Evolutionary conservation across 30 jellyfish, hydroid and myxozoan genomes (phyloP), one percentile per base, ranked within the genome.

Genomic region (Phacellophora camtschatica): DNA sequence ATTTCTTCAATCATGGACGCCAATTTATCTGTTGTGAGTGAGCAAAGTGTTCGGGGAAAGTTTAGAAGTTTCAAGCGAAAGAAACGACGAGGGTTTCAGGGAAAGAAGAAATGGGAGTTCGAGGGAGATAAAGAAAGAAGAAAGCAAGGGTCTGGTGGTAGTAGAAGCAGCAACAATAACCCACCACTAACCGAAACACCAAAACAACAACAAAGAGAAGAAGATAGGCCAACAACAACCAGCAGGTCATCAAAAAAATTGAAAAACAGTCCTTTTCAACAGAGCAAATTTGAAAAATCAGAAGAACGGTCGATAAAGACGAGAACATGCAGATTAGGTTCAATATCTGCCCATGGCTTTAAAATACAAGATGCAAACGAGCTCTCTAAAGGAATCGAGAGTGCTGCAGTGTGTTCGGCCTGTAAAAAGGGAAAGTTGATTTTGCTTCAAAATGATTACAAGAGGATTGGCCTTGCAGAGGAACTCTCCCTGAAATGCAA

Each of bases 391-490:
- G 32, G 81, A 23, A 37, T 66, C 4, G 62, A 23, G 39, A 33
- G 61, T 28, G 62, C 63, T 11, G 63, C 81, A 8, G 31, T 66
- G 23, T 66, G 81, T 36, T 2, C 28, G 15, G 16, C 22, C 15
- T 66, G 81, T 37, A 67, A 35, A 43, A 36, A 41, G 27, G 25
- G 61, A 15, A 34, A 28, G 18, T 27, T 67, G 11, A 33, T 27
- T 22, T 18, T 41, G 4, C 29, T 39, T 24, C 65, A 67, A 43
- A 23, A 10, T 34, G 42, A 67, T 9, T 25, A 22, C 20, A 28
- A 67, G 35, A 67, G 81, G 42, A n/a, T 27, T 23, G 64, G 81
- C 20, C 61, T 67, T 33, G 81, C 65, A 67, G 65, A 67, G 37
- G n/a, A 37, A 27, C 64, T 67, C 18, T 42, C 42, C 35, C 10